Evolutionary conservation across 2,797 vertebrate genomes (phyloP), one percentile per base, ranked within the genome.

Genomic region (Pelobates cultripes): DNA sequence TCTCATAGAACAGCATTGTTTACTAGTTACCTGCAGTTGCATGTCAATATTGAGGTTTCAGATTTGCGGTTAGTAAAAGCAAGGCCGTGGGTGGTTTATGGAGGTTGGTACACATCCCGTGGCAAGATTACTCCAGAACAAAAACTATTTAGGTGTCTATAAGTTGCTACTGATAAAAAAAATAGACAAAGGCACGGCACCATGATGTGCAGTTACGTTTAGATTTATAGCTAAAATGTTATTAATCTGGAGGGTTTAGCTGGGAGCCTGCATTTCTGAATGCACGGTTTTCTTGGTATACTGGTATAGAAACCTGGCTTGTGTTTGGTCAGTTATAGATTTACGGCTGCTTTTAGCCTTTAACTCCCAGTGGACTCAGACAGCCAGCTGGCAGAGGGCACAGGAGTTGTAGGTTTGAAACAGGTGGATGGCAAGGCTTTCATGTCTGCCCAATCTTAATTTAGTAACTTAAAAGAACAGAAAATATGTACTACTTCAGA

Each of bases 101-200:
- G 92, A 94, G 93, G 91, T 93, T 90, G 92, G 87, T 87, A 92
- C 17, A 14, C 8, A 89, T 92, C 91, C 87, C 55, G 89, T 89
- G 91, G 91, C 89, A 92, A 91, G 91, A 90, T 93, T 64, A 64
- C 90, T 94, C 90, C 89, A 91, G 90, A 92, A 90, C 86, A 28
- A 70, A 92, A 28, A 7, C 61, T 28, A 64, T 57, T 4, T 1
- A 64, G 28, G 3, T 60, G 57, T 64, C 6, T 28, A 57, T 15
- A 87, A 92, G 89, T 53, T 41, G 87, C 85, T 89, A 93, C 92
- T 89, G 87, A 90, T 89, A 93, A 88, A 89, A n/a, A n/a, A 28
- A 88, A 91, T 91, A 95, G 94, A 94, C 92, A 94, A 99, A 99
- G 97, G 97, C 97, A 99, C 97, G 87, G 86, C 89, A 91, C 92